Evolutionary conservation across 2,888 invertebrate genomes (phyloP).

Genomic region (Synanthedon vespiformis): DNA sequence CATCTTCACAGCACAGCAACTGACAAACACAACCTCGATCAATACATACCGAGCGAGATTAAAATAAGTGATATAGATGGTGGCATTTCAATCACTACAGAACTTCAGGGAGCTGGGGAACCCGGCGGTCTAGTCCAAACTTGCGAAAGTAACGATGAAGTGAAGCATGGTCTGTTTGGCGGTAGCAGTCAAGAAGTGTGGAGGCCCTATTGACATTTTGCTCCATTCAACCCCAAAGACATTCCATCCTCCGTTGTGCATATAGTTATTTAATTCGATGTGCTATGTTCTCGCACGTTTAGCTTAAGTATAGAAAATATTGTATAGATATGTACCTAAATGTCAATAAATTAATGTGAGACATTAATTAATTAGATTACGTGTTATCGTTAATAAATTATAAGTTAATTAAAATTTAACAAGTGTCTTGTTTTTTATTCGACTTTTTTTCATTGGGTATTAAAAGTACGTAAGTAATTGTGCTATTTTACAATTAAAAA

Average conservation of each 20-base stretch:
- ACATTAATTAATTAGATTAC: conserved; percentile 54
- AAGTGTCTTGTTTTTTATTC: too few species aligned
- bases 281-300: background rate
- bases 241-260: conserved; percentile 47
- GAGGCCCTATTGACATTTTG: conserved; percentile 78
- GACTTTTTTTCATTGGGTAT: too few species aligned
- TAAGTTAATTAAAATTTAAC: background rate
- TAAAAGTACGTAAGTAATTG: too few species aligned
- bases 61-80: conserved; percentile 73
- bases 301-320: conserved; percentile 6
- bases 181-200: conserved; percentile 72
- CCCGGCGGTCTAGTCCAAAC: conserved; percentile 61
- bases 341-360: conserved; percentile 54
- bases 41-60: conserved; percentile 71
- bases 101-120: conserved; percentile 56
- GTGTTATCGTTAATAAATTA: conserved; percentile 36
- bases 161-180: conserved; percentile 55
- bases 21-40: conserved; percentile 75
- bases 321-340: conserved; percentile 16
- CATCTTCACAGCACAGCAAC: conserved; percentile 76
- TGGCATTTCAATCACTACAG: conserved; percentile 68
- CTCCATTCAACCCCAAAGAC: conserved; percentile 14
- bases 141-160: conserved; percentile 67
- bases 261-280: conserved; percentile 54
- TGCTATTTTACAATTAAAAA: too few species aligned